Evolutionary conservation across 2,113 vertebrate species (phyloP), one percentile per base, ranked within the genome.

Genomic region (Oenanthe melanoleuca): DNA sequence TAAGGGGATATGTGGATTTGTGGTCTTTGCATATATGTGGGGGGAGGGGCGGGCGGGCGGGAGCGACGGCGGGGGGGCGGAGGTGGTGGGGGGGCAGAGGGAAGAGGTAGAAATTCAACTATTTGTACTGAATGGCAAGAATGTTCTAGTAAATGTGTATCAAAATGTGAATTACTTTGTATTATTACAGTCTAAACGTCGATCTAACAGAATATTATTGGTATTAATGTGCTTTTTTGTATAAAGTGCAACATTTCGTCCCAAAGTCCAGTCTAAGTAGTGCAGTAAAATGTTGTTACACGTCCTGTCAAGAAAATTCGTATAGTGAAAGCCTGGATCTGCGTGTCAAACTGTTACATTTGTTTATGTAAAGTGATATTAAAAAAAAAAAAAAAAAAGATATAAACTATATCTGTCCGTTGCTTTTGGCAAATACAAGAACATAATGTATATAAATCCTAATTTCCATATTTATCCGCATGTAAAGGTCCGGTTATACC

Each of bases 381-480:
- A 99, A 98, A 98, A 98, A 96, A 93, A 98, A 37, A 37, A 37
- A 37, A 96, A 94, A 97, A 97, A 98, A 98, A 98, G 97, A 98
- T 98, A 98, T 98, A 98, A 98, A 97, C 97, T 98, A 98, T 98
- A 98, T 98, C 98, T 99, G 99, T 99, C 98, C 99, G 95, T 99
- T 99, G 98, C 99, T 99, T 99, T 98, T 99, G 98, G 98, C 98
- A 98, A 98, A 98, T 98, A 98, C 98, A 98, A 99, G 98, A 98
- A 98, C 98, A 98, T 98, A 98, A 98, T 99, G 99, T 99, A 99
- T 99, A 99, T 99, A 99, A 98, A 98, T 99, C 98, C 98, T 98
- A 99, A 99, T 99, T 99, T 99, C 99, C 99, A 99, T 99, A 99
- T 99, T 99, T 99, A 99, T 99, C 99, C 98, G 99, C 99, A 99